Evolutionary conservation across 2,888 invertebrate genomes (phyloP), one percentile per base, ranked within the genome.

Genomic region (Drosophila dives): DNA sequence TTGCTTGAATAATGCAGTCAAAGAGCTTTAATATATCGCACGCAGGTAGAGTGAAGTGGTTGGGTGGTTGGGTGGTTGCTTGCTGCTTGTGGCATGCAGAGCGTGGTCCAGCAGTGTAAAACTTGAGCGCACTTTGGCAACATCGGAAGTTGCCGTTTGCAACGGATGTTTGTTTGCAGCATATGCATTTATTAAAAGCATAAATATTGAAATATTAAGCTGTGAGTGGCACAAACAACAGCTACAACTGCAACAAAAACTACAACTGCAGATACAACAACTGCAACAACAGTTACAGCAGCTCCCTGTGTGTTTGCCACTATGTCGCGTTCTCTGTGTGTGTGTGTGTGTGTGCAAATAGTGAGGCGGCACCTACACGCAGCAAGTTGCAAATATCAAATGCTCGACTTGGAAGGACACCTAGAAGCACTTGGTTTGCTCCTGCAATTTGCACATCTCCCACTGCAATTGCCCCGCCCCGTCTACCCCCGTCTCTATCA

Each of bases 171-270:
- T 85, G 85, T 69, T 83, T 78, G 72, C 70, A 83, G 72, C 86
- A 87, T 85, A 86, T 89, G 90, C 88, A 85, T 86, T 86, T 86
- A 86, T 86, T 88, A 89, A 86, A 86, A 70, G 90, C 88, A 86
- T 86, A 86, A 86, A 86, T 86, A 86, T 86, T 86, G 90, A 89
- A 86, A 89, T 86, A 86, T 86, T 88, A 88, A 83, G 83, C 89
- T 89, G 77, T 85, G 77, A 82, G 80, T 87, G 84, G 76, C 85
- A 89, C 85, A 87, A 89, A 85, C 84, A 85, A 82, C 80, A 64
- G 49, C 34, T n/a, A 54, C 61, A 38, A 36, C 10, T 15, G 23
- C 45, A 85, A 29, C 45, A 85, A 29, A 38, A 85, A 45, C 34
- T 26, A 38, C 61, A 38, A 36, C 7, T 20, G 76, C 85, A 87